phyloP scores from a whole-genome alignment of 2,888 invertebrate genomes.

The Scaptomyza polygonia region DNA sequence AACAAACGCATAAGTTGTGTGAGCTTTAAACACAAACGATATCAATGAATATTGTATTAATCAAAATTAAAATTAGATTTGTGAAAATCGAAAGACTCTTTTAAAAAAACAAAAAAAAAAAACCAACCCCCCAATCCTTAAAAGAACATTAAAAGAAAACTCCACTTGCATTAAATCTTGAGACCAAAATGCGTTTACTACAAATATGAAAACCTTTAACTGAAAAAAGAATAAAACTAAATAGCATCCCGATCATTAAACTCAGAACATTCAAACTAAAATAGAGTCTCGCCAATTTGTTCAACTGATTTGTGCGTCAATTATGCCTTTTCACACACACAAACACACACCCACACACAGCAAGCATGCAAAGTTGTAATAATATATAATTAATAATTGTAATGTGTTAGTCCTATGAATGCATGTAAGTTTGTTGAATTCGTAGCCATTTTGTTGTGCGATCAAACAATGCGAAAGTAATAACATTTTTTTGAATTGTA shows the following conservation, averaged over 20 bases:
- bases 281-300: too few species aligned
- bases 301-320: conserved; percentile 55
- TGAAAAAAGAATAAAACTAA: conserved; percentile 7
- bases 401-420: conserved; percentile 46
- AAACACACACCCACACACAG: conserved; percentile 14
- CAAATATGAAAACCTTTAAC: conserved; percentile 29
- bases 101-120: conserved; percentile 20
- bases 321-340: conserved; percentile 41
- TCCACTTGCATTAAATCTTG: conserved; percentile 56
- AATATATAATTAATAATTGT: conserved; percentile 27
- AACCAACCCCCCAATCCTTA: conserved; percentile 7
- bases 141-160: conserved; percentile 31
- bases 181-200: conserved; percentile 77
- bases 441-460: conserved; percentile 62
- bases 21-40: conserved; percentile 50
- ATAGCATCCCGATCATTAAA: conserved; percentile 13
- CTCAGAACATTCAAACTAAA: conserved; percentile 8
- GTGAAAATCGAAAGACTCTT: conserved; percentile 61
- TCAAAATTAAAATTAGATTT: conserved; percentile 59
- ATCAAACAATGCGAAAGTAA: conserved; percentile 32
- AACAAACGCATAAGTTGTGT: conserved; percentile 47
- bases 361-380: conserved; percentile 10
- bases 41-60: conserved; percentile 38
- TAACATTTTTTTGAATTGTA: conserved; percentile 79
- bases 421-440: conserved; percentile 59